Conservation (phyloP, 1,140 invertebrate genomes). For the Plectrocnemia conspersa region DNA sequence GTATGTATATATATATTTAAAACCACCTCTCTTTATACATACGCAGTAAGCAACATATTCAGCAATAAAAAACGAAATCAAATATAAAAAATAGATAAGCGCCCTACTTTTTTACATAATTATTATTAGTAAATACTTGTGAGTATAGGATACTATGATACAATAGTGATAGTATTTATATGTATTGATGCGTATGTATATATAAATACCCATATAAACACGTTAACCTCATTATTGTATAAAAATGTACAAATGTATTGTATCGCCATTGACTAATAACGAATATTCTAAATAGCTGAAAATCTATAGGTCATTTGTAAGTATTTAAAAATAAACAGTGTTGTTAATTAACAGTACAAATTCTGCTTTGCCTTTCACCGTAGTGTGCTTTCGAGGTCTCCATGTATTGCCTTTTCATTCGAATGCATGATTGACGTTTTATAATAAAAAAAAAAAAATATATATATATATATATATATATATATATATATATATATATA, state of each 20-base stretch:
- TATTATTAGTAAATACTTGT: background rate
- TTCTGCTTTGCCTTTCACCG: background rate
- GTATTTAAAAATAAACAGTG: background rate
- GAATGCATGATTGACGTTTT: too few species aligned
- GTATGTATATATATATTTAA: constrained; percentile 10
- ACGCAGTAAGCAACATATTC: background rate
- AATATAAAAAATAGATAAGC: background rate
- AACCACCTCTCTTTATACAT: background rate
- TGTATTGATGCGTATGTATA: background rate
- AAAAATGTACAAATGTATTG: too few species aligned
- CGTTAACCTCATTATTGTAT: too few species aligned
- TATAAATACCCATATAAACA: too few species aligned
- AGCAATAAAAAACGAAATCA: background rate
- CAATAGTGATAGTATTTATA: background rate
- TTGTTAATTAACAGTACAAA: too few species aligned
- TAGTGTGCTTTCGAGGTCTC: background rate
- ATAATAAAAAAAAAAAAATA: too few species aligned
- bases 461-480: background rate
- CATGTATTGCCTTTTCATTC: background rate
- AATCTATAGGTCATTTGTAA: background rate
- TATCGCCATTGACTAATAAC: too few species aligned
- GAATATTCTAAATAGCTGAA: background rate
- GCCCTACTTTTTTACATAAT: background rate
- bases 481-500: constrained; percentile 5
- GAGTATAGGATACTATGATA: background rate